A percentile compares a stretch with the other conserved stretches of the same genome.
Evolutionary conservation across 2,888 invertebrate species (phyloP).

Genomic region (Unio delphinus): DNA sequence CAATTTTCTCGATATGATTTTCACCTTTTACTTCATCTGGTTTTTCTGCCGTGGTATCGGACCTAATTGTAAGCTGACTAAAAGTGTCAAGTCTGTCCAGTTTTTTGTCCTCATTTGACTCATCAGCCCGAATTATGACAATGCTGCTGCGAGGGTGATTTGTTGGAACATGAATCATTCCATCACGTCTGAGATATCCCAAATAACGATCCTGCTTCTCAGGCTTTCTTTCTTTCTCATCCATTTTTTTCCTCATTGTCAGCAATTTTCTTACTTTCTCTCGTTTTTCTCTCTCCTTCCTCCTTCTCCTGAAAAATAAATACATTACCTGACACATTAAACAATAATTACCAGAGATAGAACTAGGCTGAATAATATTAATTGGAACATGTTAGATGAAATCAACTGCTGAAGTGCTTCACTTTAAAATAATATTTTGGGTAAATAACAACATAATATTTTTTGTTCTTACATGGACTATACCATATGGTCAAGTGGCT

Average conservation of each 20-base stretch:
- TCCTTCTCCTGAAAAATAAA: background rate
- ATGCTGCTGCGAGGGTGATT: conserved; percentile 43
- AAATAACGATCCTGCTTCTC: conserved; percentile 16
- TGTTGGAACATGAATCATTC: conserved; percentile 35
- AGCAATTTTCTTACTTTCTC: conserved; percentile 24
- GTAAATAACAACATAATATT: too few relatives aligned
- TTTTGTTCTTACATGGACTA: too few relatives aligned
- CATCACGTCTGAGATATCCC: conserved; percentile 20
- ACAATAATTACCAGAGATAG: too few relatives aligned
- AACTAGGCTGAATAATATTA: background rate
- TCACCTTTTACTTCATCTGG: too few relatives aligned
- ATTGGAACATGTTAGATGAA: background rate
- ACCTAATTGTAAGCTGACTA: too few relatives aligned
- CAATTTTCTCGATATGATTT: too few relatives aligned
- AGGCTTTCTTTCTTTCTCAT: conserved; percentile 11
- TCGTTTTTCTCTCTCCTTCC: conserved; percentile 12
- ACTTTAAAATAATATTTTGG: conserved; percentile 2
- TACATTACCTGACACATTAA: background rate
- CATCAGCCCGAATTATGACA: conserved; percentile 41
- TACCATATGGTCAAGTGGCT: too few relatives aligned
- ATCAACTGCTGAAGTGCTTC: conserved; percentile 3
- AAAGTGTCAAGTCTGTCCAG: too few relatives aligned
- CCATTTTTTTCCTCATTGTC: conserved; percentile 19
- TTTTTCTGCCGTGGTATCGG: too few relatives aligned
- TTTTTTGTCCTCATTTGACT: conserved; percentile 25